These are phyloP conservation scores for Phainopepla nitens DNA, from an alignment of 2,113 vertebrate genomes.

Conservation along the genomic window DNA sequence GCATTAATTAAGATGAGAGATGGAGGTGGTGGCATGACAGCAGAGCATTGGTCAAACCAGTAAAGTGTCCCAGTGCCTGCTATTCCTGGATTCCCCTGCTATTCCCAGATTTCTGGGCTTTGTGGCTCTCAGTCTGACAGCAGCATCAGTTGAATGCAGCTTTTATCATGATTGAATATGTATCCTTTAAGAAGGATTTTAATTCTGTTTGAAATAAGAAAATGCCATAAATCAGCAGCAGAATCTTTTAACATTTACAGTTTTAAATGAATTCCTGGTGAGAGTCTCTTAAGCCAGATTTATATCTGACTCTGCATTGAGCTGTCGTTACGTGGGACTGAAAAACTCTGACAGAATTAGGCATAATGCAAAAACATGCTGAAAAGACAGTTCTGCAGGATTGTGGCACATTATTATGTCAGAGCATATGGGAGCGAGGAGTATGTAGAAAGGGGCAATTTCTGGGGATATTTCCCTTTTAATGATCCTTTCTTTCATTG, in stretches of 20 bases:
- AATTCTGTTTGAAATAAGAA: constrained; percentile 64
- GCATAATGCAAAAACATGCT: constrained; percentile 79
- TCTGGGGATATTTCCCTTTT: constrained; percentile 65
- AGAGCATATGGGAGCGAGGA: constrained; percentile 61
- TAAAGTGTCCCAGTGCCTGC: neutral
- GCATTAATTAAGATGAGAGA: neutral
- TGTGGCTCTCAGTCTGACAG: neutral
- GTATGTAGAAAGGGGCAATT: constrained; percentile 70
- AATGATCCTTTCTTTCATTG: constrained; percentile 51
- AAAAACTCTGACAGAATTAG: constrained; percentile 77
- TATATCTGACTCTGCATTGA: constrained; percentile 82
- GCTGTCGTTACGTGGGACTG: constrained; percentile 76
- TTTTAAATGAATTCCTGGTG: constrained; percentile 83
- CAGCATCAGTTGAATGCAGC: neutral
- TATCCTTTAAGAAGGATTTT: constrained; percentile 42
- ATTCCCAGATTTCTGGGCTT: neutral
- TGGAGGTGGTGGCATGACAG: neutral
- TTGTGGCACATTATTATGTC: constrained; percentile 67
- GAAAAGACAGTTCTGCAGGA: constrained; percentile 78
- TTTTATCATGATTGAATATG: neutral
- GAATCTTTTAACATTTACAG: constrained; percentile 81
- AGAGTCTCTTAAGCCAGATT: constrained; percentile 85
- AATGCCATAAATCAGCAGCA: constrained; percentile 69
- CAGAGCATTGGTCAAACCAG: fast-evolving
- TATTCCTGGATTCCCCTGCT: neutral